Percentiles rank a stretch among this genome's conserved stretches.
These are phyloP conservation scores for Aporophyla lueneburgensis DNA, from an alignment of 2,888 invertebrate species.

Conservation along the genomic window DNA sequence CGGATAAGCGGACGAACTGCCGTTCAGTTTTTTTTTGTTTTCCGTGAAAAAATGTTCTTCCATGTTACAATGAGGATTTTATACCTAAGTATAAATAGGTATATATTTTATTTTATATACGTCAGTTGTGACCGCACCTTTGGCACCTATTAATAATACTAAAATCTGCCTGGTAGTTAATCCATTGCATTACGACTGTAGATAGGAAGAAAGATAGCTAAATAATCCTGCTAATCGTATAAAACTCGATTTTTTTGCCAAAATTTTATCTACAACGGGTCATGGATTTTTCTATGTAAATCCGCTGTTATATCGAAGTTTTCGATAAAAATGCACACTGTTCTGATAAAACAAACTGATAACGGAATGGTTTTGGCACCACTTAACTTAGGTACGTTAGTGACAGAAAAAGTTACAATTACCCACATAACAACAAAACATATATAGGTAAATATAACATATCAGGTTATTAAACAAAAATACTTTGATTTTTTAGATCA, in stretches of 20 bases:
- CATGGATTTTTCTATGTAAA: conserved; percentile 7
- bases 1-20: neutral
- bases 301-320: neutral
- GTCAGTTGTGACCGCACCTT: neutral
- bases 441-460: neutral
- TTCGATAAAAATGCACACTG: conserved; percentile 14
- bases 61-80: neutral
- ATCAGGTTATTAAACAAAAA: neutral
- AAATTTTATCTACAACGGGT: neutral
- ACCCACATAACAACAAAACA: neutral
- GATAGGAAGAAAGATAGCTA: conserved; percentile 36
- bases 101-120: neutral
- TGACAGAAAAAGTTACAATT: neutral
- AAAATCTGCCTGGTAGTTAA: conserved; percentile 11
- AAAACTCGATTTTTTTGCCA: conserved; percentile 7
- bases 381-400: neutral
- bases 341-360: conserved; percentile 29
- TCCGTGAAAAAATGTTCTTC: neutral
- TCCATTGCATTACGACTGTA: conserved; percentile 22
- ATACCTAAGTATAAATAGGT: neutral
- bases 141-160: neutral
- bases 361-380: neutral
- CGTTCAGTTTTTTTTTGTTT: neutral
- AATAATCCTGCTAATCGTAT: conserved; percentile 41
- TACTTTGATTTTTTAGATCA: neutral